These are phyloP conservation scores for Zaprionus gabonicus DNA, from an alignment of 1,140 invertebrate genomes.

Conservation along the genomic window DNA sequence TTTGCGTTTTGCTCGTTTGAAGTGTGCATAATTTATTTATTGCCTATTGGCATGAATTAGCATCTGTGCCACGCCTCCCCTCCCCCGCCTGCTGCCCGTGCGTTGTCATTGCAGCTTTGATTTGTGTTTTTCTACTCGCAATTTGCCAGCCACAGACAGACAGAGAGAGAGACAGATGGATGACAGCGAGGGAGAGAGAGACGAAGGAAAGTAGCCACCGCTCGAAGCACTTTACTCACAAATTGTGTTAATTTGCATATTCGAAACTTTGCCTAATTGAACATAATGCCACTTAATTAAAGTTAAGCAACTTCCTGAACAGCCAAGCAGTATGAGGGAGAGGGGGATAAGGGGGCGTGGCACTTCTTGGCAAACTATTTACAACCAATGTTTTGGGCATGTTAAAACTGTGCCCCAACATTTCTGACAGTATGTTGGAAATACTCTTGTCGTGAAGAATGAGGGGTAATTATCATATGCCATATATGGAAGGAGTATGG, in stretches of 20 bases:
- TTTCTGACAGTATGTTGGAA: constrained; percentile 69
- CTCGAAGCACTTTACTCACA: constrained; percentile 52
- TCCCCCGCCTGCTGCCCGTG: background rate
- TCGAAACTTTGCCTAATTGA: constrained; percentile 80
- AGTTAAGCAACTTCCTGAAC: constrained; percentile 69
- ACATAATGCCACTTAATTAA: constrained; percentile 82
- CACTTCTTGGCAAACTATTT: constrained; percentile 48
- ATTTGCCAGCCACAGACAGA: constrained; percentile 63
- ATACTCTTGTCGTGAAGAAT: constrained; percentile 4
- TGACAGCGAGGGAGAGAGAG: background rate
- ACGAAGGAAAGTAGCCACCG: background rate
- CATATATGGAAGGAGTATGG: background rate
- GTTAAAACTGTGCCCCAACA: constrained; percentile 56
- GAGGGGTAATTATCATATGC: background rate
- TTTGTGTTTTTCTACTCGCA: constrained; percentile 61
- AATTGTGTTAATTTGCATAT: constrained; percentile 83
- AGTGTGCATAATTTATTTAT: constrained; percentile 18
- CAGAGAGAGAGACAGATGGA: background rate
- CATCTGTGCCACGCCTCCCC: constrained; percentile 27
- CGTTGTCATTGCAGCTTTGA: constrained; percentile 54
- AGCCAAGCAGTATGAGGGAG: constrained; percentile 18
- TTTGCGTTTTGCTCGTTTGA: background rate
- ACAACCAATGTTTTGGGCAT: constrained; percentile 13
- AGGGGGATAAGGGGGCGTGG: background rate
- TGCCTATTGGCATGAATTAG: constrained; percentile 11